Conservation (phyloP, 2,113 vertebrate genomes). For the Murina feae region DNA sequence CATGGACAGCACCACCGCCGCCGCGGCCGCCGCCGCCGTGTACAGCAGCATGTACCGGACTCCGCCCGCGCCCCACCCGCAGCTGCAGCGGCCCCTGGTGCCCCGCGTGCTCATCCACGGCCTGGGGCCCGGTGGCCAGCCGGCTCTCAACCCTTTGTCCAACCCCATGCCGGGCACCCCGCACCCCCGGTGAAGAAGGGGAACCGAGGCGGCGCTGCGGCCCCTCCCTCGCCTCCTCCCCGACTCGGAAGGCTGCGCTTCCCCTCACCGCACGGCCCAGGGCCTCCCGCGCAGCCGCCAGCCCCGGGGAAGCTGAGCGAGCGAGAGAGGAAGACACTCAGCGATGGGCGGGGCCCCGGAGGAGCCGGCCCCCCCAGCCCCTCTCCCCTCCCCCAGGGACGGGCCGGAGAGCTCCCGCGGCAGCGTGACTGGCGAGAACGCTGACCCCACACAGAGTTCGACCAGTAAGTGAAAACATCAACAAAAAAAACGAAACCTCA, state of each 20-base stretch:
- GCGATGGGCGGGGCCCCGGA: constrained; percentile 27
- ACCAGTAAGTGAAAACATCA: constrained; percentile 69
- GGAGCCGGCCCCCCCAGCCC: constrained; percentile 9
- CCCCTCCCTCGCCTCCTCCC: constrained; percentile 70
- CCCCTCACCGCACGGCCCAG: constrained; percentile 73
- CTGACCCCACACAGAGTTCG: constrained; percentile 48
- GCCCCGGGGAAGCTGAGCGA: constrained; percentile 50
- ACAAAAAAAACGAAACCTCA: constrained; percentile 58
- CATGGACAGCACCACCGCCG: constrained; percentile 96
- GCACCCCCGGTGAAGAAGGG: constrained; percentile 90
- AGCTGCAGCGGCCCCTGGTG: constrained; percentile 96
- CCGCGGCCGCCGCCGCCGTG: constrained; percentile 96
- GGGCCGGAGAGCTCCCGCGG: constrained; percentile 21
- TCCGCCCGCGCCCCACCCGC: constrained; percentile 92
- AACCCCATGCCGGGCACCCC: constrained; percentile 90
- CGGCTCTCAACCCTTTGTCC: constrained; percentile 92
- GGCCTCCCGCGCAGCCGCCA: constrained; percentile 65
- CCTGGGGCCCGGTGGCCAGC: constrained; percentile 94
- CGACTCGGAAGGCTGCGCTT: constrained; percentile 79
- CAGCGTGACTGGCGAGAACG: constrained; percentile 35
- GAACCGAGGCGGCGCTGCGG: background rate
- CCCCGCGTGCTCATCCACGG: constrained; percentile 98
- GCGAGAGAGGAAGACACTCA: constrained; percentile 53
- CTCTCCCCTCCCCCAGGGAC: constrained; percentile 20
- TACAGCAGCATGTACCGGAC: constrained; percentile 99